Evolutionary conservation across 2,113 vertebrate genomes (phyloP).

Genomic region (Dipodomys stephensi): DNA sequence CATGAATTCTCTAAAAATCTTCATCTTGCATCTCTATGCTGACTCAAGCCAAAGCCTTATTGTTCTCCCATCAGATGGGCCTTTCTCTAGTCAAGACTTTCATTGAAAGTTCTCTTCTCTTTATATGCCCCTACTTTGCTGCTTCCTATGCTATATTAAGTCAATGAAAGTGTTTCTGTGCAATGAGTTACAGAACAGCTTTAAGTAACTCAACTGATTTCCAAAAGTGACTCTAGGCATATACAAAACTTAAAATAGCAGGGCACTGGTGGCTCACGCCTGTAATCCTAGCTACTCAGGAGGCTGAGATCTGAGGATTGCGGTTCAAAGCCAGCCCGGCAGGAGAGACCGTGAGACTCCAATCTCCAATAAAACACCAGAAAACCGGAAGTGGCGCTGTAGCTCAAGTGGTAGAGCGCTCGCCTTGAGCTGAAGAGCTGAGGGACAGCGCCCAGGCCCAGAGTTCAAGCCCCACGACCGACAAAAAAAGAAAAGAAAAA

Average conservation of each 20-base stretch:
- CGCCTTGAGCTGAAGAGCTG: too few species aligned
- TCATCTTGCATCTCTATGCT: not conserved
- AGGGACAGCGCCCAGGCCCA: too few species aligned
- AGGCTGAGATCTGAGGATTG: too few species aligned
- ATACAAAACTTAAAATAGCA: constrained; percentile 34
- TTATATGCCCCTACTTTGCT: not conserved
- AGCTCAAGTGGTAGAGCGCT: too few species aligned
- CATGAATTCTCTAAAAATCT: constrained; percentile 23
- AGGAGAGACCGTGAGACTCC: too few species aligned
- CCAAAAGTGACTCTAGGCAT: constrained; percentile 39
- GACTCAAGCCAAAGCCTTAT: not conserved
- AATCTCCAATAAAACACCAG: too few species aligned
- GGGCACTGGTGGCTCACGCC: too few species aligned
- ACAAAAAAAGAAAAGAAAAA: too few species aligned
- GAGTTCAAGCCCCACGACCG: too few species aligned
- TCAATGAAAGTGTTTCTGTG: not conserved
- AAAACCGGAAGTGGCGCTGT: too few species aligned
- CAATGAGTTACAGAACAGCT: constrained; percentile 25
- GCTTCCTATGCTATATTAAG: not conserved
- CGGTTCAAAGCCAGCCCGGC: too few species aligned
- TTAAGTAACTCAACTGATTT: constrained; percentile 19
- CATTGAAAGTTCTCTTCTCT: not conserved
- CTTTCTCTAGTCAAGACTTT: not conserved
- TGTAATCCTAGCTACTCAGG: too few species aligned
- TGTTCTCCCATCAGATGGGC: not conserved